Base-by-base conservation (phyloP, 2,888 invertebrate genomes). In the Seladonia tumulorum region DNA sequence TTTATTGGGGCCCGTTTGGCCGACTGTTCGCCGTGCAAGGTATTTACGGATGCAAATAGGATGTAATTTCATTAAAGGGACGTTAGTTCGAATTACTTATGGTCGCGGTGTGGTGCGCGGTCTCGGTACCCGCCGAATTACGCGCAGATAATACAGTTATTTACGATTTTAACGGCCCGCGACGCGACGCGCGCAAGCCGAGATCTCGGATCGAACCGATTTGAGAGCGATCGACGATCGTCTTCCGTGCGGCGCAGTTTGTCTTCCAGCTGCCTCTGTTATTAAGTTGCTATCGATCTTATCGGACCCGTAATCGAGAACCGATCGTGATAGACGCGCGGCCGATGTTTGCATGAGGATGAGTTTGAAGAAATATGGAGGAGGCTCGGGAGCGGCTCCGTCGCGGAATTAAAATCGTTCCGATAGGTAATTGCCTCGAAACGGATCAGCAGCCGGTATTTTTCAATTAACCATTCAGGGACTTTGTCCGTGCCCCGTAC, bases 21-120 rank as follows among this genome's bases (percentile, higher is more conserved):
- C 74, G 73, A 85, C 73, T 76, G 76, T 60, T 68, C 71, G 74
- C 70, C 57, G 47, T 10, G 79, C 73, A 66, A 18, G 76, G 75
- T 86, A 86, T 87, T 82, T 82, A 86, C 57, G 49, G 73, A 86
- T 86, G 86, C 86, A 86, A 86, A 86, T 86, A 82, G 76, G 82
- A 73, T 86, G 86, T 86, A 86, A 86, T 86, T 86, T 86, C 86
- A 86, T 86, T 86, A 86, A 86, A 81, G 73, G 79, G 76, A 86
- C 86, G 79, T 86, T 86, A 82, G 76, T 63, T 86, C 86, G 86
- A 76, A 86, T 86, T 85, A 86, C 78, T 81, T 79, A 79, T 39
- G 73, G 25, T 57, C 35, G 74, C 76, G 29, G 53, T 53, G 49
- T 25, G 42, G 29, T 8, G 8, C 22, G 0, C 29, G 5, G 60